A percentile compares a stretch with the other conserved stretches of the same genome.
phyloP scores from a whole-genome alignment of 2,888 invertebrate genomes.

The Lepidochrysops patricia region DNA sequence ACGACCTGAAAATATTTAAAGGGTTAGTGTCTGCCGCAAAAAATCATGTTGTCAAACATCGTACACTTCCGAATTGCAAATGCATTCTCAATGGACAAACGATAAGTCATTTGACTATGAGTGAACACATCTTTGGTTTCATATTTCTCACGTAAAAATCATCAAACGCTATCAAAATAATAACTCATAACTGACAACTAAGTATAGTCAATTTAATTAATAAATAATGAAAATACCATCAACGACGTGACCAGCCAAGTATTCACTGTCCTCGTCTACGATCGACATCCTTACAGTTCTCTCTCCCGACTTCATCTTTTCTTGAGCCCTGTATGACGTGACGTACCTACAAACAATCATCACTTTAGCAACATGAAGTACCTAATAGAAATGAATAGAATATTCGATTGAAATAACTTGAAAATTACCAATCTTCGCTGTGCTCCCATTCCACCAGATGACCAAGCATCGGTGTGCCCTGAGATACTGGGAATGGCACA shows the following conservation, averaged over 20 bases:
- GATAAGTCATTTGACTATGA: no score
- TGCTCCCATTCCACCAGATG: constrained; percentile 94
- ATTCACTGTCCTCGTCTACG: constrained; percentile 80
- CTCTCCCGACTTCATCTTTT: constrained; percentile 80
- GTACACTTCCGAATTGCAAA: no score
- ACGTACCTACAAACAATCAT: constrained; percentile 71
- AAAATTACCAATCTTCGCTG: constrained; percentile 80
- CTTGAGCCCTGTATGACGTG: constrained; percentile 78
- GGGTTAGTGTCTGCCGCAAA: no score
- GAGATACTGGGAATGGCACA: constrained; percentile 87
- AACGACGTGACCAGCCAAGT: constrained; percentile 85
- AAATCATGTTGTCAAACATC: no score
- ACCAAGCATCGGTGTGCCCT: constrained; percentile 88
- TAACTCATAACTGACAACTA: neutral
- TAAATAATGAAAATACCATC: constrained; percentile 76
- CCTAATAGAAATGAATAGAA: no score
- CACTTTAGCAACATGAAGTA: no score
- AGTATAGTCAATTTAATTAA: neutral
- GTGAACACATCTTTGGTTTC: no score
- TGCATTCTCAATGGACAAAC: no score
- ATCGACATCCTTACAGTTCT: constrained; percentile 75
- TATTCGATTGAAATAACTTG: no score
- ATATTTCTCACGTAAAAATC: no score
- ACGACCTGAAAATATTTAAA: constrained; percentile 72
- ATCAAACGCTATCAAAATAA: no score